Evolutionary conservation across 2,888 invertebrate genomes (phyloP).

Genomic region (Phrixothrix hirtus): DNA sequence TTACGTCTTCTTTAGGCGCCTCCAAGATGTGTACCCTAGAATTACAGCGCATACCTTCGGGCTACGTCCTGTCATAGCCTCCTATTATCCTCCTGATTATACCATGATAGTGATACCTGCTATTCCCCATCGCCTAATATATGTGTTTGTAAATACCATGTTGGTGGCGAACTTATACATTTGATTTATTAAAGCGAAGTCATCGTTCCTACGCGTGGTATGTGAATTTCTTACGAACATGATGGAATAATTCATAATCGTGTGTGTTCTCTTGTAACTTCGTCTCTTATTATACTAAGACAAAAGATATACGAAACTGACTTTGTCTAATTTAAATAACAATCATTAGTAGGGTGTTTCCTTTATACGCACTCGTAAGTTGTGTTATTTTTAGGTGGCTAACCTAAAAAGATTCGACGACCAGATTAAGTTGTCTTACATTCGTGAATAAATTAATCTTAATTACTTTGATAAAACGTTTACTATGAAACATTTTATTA

Average conservation of each 20-base stretch:
- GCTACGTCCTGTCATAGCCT: conserved; percentile 49
- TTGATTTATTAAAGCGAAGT: conserved; percentile 27
- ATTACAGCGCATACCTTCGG: conserved; percentile 45
- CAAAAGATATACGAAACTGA: neutral
- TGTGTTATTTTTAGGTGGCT: too few relatives aligned
- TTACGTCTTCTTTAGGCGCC: conserved; percentile 54
- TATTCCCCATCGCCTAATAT: conserved; percentile 41
- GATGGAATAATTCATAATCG: conserved; percentile 20
- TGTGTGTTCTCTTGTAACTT: conserved; percentile 1
- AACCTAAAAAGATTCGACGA: too few relatives aligned
- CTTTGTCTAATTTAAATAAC: too few relatives aligned
- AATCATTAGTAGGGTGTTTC: too few relatives aligned
- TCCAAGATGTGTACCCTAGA: conserved; percentile 48
- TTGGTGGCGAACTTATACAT: conserved; percentile 41
- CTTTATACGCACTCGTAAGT: too few relatives aligned
- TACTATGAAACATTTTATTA: too few relatives aligned
- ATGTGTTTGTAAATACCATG: conserved; percentile 49
- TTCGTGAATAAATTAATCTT: too few relatives aligned
- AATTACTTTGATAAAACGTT: too few relatives aligned
- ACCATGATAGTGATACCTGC: conserved; percentile 36
- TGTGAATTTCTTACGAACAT: conserved; percentile 14
- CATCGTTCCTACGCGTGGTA: conserved; percentile 12
- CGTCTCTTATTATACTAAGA: neutral
- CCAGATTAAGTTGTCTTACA: too few relatives aligned
- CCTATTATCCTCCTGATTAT: conserved; percentile 40